These are phyloP conservation scores for Adrianichthys oophorus DNA, from an alignment of 2,797 vertebrate species.

Conservation along the genomic window DNA sequence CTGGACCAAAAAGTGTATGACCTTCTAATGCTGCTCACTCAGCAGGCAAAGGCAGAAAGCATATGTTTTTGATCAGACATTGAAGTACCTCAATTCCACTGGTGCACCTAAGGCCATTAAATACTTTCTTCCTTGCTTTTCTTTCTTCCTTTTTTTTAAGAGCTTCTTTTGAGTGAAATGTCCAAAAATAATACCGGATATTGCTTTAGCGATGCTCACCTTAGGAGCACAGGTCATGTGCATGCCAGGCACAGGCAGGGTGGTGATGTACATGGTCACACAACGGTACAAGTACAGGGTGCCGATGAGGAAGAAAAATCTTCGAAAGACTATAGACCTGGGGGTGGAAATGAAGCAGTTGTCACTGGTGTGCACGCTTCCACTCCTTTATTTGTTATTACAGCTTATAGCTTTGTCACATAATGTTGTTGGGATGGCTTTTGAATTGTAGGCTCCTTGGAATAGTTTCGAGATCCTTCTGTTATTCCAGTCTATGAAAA, in stretches of 20 bases:
- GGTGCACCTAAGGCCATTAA: constrained; percentile 22
- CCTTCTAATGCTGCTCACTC: constrained; percentile 2
- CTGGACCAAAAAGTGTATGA: neutral
- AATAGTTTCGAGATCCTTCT: no score
- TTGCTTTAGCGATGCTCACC: constrained; percentile 74
- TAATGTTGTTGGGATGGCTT: no score
- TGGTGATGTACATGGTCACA: constrained; percentile 97
- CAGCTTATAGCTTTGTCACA: no score
- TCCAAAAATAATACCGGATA: constrained; percentile 16
- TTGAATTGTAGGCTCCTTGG: no score
- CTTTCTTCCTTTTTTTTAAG: no score
- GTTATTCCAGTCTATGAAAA: no score
- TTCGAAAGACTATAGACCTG: constrained; percentile 91
- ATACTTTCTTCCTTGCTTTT: constrained; percentile 32
- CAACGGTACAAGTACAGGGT: constrained; percentile 97
- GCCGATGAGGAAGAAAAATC: constrained; percentile 96
- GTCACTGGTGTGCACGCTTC: neutral
- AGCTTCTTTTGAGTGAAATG: constrained; percentile 18
- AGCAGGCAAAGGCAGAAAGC: constrained; percentile 28
- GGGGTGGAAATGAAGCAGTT: constrained; percentile 25
- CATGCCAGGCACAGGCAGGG: constrained; percentile 94
- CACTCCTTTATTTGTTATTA: no score
- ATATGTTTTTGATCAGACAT: constrained; percentile 33
- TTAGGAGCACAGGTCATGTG: constrained; percentile 97
- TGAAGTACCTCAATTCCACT: constrained; percentile 36